Evolutionary conservation across 30 jellyfish, hydroid and myxozoan genomes (phyloP), one percentile per base, ranked within the genome.

Genomic region (Turritopsis dohrnii): DNA sequence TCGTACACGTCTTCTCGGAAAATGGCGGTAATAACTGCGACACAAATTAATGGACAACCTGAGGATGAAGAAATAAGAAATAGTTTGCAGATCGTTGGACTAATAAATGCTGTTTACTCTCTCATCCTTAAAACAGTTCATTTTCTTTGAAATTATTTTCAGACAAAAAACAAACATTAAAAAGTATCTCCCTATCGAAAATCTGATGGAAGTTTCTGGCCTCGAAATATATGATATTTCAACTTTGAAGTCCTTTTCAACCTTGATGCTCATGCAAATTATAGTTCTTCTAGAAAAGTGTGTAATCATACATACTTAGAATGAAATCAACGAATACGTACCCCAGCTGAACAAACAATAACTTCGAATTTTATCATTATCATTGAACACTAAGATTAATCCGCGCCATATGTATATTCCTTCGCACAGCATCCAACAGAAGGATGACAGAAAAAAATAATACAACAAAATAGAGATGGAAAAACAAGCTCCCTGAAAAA

Each of bases 391-490:
- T 0, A 26, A 24, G 26, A 74, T 29, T n/a, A 74, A 74, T 23
- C 65, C 83, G 9, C 83, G 53, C 83, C 83, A 74, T 23, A 74
- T 24, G 41, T 16, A 74, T 13, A 74, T 0, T 21, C 65, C 83
- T 74, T 74, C 83, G 65, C 83, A 74, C 9, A 74, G 41, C 83
- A 74, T 74, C 83, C 83, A 74, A 74, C 53, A 74, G 71, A 74
- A 74, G 18, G 83, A 28, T 13, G 83, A 26, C 0, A 74, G 53
- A 29, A n/a, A 74, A n/a, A 74, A 74, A 30, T 74, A 74, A 24
- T 23, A 30, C 0, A 29, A n/a, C 7, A 74, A 16, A 23, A 74
- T 24, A 21, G 83, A 74, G 24, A 74, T 19, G 53, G 27, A 28
- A 26, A 74, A 74, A 29, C 83, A 74, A 74, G 26, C 83, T 7